Evolutionary conservation across 2,888 invertebrate genomes (phyloP), one percentile per base, ranked within the genome.

Genomic region (Epirrita christyi): DNA sequence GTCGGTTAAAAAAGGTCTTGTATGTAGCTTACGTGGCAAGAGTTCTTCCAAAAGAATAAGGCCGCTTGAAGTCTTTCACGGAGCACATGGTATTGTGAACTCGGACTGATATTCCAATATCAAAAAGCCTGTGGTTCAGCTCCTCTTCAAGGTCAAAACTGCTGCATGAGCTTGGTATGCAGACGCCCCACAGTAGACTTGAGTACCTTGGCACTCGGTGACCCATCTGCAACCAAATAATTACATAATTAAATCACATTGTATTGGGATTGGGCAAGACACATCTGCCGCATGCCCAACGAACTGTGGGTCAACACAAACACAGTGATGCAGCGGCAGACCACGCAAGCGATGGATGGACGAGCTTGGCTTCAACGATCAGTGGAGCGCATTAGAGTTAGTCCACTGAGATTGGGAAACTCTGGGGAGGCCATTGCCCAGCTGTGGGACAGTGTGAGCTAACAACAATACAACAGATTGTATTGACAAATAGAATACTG

Each of bases 141-240:
- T 89, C 89, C n/a, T 84, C 84, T 69, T 93, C 91, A 34, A 94
- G 75, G 70, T 94, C 93, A 40, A 76, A 79, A 54, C 90, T 83
- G 69, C 86, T 88, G 76, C 94, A 94, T 0, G 93, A 88, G 52
- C 88, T 86, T 1, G 94, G 94, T 21, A 94, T 86, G 68, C 94
- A 94, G 41, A 94, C 86, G 0, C 93, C 94, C 94, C 94, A 94
- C 14, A 92, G 75, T 6, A 93, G 72, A 64, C 92, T 92, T 8
- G 93, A 93, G 70, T 92, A 93, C 43, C 93, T 85, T 0, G 94
- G 94, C 0, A 94, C 88, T 29, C 94, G 83, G 74, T 94, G 94
- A 15, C 93, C 93, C 81, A 93, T 93, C 94, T 94, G 61, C 14
- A 47, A 47, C 8, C 29, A 49, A 52, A 28, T 7, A 51, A 34